A percentile compares a stretch with the other conserved stretches of the same genome.
phyloP scores from a whole-genome alignment of 2,888 invertebrate genomes.

The Unio delphinus region DNA sequence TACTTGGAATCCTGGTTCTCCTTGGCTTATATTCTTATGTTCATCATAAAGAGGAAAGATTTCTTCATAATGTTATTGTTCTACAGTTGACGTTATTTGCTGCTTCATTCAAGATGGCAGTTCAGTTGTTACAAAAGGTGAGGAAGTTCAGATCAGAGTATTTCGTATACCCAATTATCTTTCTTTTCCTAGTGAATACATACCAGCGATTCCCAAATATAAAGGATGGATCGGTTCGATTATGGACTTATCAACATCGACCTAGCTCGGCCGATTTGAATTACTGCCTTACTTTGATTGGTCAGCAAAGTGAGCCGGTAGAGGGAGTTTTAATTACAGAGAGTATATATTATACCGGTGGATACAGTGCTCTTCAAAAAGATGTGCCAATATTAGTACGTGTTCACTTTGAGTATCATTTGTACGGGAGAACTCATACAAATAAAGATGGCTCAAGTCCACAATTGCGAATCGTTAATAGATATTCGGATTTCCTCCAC shows the following conservation, averaged over 20 bases:
- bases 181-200: constrained; percentile 16
- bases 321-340: constrained; percentile 55
- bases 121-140: no score
- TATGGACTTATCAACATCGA: constrained; percentile 29
- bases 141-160: no score
- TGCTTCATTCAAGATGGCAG: constrained; percentile 11
- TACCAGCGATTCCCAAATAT: constrained; percentile 22
- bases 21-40: constrained; percentile 33
- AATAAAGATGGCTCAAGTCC: neutral
- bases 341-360: constrained; percentile 46
- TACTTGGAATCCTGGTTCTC: no score
- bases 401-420: constrained; percentile 38
- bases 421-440: no score
- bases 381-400: constrained; percentile 49
- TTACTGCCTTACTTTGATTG: constrained; percentile 45
- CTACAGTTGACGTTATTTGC: constrained; percentile 42
- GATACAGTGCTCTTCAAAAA: constrained; percentile 46
- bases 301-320: constrained; percentile 45
- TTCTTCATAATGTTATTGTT: constrained; percentile 52
- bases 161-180: neutral
- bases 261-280: constrained; percentile 44
- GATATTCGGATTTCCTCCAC: constrained; percentile 48
- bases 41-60: constrained; percentile 58
- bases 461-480: no score
- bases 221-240: constrained; percentile 8